Base-by-base conservation (phyloP, 2,113 vertebrate species). In the Onychorhynchus coronatus region DNA sequence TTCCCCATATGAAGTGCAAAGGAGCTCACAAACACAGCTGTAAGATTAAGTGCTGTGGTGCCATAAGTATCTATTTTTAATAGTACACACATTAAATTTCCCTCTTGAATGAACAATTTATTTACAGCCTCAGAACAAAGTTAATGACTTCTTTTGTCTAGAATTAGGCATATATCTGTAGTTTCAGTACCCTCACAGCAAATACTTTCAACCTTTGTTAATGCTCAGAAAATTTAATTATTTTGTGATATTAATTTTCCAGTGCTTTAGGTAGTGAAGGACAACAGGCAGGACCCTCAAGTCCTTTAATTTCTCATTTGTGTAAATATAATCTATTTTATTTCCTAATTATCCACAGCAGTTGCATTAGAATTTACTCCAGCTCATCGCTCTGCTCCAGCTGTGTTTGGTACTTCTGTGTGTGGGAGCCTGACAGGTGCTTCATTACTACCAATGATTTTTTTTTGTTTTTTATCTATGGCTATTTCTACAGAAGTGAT, bases 31-130 rank as follows among this genome's bases (percentile, higher is more conserved):
- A 92, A 86, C 61, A 81, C 61, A 88, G 65, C 44, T 87, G 68
- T 72, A 95, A 95, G 91, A 94, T 74, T 74, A 81, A 88, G 37
- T 72, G 52, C 46, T 16, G 12, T 0, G 0, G 35, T 71, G 52
- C 74, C 63, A 53, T 86, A 71, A 93, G 83, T 83, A 75, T 68
- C 44, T 94, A 35, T 5, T 95, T 93, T 92, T 87, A 89, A 72
- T 41, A 78, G 22, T 3, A 2, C 28, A 68, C n/a, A 49, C 47
- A 84, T 87, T 81, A 65, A 44, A 25, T 82, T 91, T 83, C n/a
- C 13, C 17, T 71, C 47, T 73, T 82, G 73, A 91, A 84, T 58
- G 31, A 84, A 75, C 20, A 88, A 78, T 81, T 63, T 90, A 88
- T 91, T 96, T 92, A 86, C 42, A 81, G 28, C n/a, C 23, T 91